Conservation (phyloP, 2,113 vertebrate species). For the Gnathonemus echidnorhynchus region DNA sequence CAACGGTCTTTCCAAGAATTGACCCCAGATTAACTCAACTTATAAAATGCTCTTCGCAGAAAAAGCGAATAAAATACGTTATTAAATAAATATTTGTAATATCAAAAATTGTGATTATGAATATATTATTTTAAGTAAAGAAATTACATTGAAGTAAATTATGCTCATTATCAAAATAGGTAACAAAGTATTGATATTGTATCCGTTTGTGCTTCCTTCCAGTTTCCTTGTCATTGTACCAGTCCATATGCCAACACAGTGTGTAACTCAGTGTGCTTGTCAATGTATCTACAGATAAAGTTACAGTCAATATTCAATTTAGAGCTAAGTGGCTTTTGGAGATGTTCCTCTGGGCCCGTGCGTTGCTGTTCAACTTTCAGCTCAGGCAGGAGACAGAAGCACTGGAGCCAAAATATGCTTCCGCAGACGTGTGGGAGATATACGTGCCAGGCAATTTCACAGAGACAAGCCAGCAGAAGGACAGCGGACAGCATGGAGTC, state of each 20-base stretch:
- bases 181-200: background rate
- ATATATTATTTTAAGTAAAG: background rate
- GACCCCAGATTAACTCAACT: background rate
- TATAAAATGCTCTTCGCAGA: background rate
- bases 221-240: background rate
- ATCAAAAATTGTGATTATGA: background rate
- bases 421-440: background rate
- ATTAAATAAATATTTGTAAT: background rate
- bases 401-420: background rate
- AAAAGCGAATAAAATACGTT: background rate
- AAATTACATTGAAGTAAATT: background rate
- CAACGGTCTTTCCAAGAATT: background rate
- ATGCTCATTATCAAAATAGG: background rate
- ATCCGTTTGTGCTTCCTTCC: background rate
- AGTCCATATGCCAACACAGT: background rate
- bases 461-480: background rate
- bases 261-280: background rate
- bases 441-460: background rate
- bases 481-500: background rate
- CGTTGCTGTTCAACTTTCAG: background rate
- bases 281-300: conserved; percentile 2
- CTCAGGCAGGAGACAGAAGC: background rate
- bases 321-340: background rate
- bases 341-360: background rate
- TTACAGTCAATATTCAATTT: background rate